A percentile compares a stretch with the other conserved stretches of the same genome.
These are phyloP conservation scores for Notospermus geniculatus DNA, from an alignment of 1,140 invertebrate species.

Conservation along the genomic window DNA sequence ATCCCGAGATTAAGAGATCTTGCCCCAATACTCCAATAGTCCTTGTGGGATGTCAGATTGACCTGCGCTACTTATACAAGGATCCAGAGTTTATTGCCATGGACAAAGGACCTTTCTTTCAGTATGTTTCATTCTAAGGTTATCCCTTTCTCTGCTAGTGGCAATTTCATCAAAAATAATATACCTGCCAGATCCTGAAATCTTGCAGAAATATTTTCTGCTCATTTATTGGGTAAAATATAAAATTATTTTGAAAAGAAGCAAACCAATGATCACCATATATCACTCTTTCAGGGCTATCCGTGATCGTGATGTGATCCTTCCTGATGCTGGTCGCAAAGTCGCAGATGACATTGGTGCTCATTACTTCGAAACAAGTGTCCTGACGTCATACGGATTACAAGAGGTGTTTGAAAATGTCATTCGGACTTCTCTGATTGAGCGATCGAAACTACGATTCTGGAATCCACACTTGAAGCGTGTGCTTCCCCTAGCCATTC, in stretches of 20 bases:
- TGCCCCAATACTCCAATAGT: conserved; percentile 58
- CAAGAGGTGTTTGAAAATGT: conserved; percentile 93
- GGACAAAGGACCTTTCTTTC: conserved; percentile 84
- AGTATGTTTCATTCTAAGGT: conserved; percentile 64
- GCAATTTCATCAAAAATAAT: too few relatives aligned
- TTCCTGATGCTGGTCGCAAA: conserved; percentile 86
- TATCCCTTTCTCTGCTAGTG: neutral
- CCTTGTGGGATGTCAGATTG: conserved; percentile 89
- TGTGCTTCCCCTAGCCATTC: conserved; percentile 78
- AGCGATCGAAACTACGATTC: conserved; percentile 82
- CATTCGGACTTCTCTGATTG: conserved; percentile 83
- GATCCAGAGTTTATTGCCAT: conserved; percentile 89
- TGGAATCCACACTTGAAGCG: conserved; percentile 94
- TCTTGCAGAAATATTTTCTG: neutral
- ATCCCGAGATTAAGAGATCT: conserved; percentile 14
- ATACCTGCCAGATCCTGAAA: too few relatives aligned
- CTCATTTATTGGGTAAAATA: neutral
- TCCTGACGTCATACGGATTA: conserved; percentile 80
- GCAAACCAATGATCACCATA: neutral
- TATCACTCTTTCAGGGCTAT: conserved; percentile 31
- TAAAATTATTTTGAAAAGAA: conserved; percentile 32
- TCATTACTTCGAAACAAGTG: conserved; percentile 80
- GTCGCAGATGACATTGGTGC: conserved; percentile 86
- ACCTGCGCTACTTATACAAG: conserved; percentile 87
- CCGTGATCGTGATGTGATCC: conserved; percentile 81